Base-by-base conservation (phyloP, 2,797 vertebrate species). In the Diglossa cyanea region DNA sequence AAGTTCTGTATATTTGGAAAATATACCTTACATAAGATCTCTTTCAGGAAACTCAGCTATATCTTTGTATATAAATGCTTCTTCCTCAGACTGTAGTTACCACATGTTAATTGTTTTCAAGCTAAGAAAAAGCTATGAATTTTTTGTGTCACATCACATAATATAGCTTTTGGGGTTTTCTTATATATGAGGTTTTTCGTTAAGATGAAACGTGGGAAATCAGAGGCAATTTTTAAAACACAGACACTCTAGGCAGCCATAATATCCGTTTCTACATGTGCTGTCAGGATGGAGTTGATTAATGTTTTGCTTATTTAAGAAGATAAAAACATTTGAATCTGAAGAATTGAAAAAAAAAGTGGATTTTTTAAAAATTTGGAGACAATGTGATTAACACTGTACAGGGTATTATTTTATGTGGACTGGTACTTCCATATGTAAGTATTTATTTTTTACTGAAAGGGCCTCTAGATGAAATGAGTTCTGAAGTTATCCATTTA, bases 261-360 rank as follows among this genome's bases (percentile, higher is more conserved):
- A 54, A 58, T 48, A 39, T 53, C 30, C 6, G 19, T 81, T 78
- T 76, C 31, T 88, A 26, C 5, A 4, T 26, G 11, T 72, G 28
- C 50, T 70, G 30, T 66, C 23, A 70, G 39, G 31, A 33, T 55
- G 31, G 40, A 57, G 24, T 48, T 55, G 33, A 53, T 61, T 20
- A 3, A 24, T 80, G 47, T 86, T 86, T 81, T 61, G 5, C 54
- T 61, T 65, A n/a, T 78, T 90, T 75, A n/a, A 73, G 76, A 78
- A 57, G 35, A 39, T 61, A 0, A 57, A 88, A 44, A 33, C 17
- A 1, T 23, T 66, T 55, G 3, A 39, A 60, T 70, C 14, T 50
- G 33, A 71, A 13, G 19, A 63, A 44, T 33, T 28, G 35, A 53
- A 67, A 48, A 54, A 54, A 58, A 48, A 67, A 60, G 2, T 39